These are phyloP conservation scores for Chionodraco myersi DNA, from an alignment of 2,113 vertebrate genomes.

Conservation along the genomic window DNA sequence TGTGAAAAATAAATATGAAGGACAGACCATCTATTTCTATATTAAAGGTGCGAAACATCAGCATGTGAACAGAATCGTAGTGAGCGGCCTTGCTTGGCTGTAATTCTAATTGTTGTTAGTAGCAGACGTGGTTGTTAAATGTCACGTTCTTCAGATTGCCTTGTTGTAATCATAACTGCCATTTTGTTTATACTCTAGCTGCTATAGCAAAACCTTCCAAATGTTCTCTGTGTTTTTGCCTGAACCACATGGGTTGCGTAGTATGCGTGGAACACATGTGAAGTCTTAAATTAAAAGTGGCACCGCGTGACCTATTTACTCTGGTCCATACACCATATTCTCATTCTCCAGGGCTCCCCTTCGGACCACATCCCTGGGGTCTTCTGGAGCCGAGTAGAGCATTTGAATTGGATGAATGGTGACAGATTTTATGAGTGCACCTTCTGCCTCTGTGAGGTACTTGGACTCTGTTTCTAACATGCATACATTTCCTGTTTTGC, in stretches of 20 bases:
- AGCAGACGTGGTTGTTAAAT: no score
- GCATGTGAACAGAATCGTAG: no score
- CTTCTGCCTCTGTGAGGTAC: slow-evolving; percentile 1
- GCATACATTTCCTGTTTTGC: slow-evolving; percentile 2
- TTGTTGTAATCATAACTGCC: slow-evolving; percentile 15
- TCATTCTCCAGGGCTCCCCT: slow-evolving; percentile 3
- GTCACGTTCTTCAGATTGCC: not conserved
- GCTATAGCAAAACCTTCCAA: slow-evolving; percentile 7
- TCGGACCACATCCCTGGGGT: slow-evolving; percentile 31
- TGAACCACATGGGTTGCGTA: not conserved
- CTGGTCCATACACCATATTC: slow-evolving; percentile 25
- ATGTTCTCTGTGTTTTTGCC: not conserved
- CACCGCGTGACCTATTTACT: slow-evolving; percentile 36
- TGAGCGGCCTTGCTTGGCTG: no score
- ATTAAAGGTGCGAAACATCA: no score
- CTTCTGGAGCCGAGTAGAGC: slow-evolving; percentile 6
- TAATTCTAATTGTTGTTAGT: no score
- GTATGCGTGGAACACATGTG: slow-evolving; percentile 55
- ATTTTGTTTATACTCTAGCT: slow-evolving; percentile 21
- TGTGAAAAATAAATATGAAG: no score
- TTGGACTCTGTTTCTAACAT: slow-evolving; percentile 19
- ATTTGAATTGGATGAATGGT: slow-evolving; percentile 40
- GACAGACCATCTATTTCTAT: no score
- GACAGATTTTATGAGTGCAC: slow-evolving; percentile 43
- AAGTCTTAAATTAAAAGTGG: slow-evolving; percentile 39